Conservation (phyloP, 2,888 invertebrate genomes). For the Macrophya annulata region DNA sequence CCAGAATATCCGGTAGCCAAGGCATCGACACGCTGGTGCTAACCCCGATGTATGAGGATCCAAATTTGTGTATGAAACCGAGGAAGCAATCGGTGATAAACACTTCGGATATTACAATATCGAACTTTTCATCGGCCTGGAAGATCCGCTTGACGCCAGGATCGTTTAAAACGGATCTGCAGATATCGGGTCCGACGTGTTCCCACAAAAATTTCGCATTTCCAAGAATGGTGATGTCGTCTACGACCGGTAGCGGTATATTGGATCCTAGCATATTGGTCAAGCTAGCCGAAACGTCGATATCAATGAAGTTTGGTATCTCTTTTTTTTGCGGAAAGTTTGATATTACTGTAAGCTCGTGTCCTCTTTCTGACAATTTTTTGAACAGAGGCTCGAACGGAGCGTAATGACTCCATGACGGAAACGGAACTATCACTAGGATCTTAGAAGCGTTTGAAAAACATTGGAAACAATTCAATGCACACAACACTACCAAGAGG, state of each 20-base stretch:
- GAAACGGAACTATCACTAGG: slow-evolving; percentile 58
- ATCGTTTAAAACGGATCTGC: slow-evolving; percentile 24
- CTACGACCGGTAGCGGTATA: neutral
- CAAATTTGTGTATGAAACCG: slow-evolving; percentile 64
- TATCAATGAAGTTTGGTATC: slow-evolving; percentile 61
- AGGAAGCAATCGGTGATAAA: slow-evolving; percentile 69
- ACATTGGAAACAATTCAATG: slow-evolving; percentile 27
- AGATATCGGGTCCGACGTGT: slow-evolving; percentile 53
- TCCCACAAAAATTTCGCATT: neutral
- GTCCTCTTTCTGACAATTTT: slow-evolving; percentile 66
- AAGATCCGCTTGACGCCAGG: neutral
- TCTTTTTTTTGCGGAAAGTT: slow-evolving; percentile 63
- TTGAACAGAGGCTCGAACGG: slow-evolving; percentile 66
- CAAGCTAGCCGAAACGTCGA: slow-evolving; percentile 47
- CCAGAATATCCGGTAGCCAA: slow-evolving; percentile 58
- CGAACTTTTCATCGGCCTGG: slow-evolving; percentile 59
- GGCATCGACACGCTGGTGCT: slow-evolving; percentile 57
- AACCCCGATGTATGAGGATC: slow-evolving; percentile 59
- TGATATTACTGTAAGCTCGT: slow-evolving; percentile 66
- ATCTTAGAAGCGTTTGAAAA: slow-evolving; percentile 54
- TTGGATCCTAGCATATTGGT: neutral
- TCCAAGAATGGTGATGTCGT: slow-evolving; percentile 8
- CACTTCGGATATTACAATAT: slow-evolving; percentile 68
- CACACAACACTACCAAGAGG: neutral
- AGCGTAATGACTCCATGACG: slow-evolving; percentile 66